Evolutionary conservation across 1,140 invertebrate species (phyloP), one percentile per base, ranked within the genome.

Genomic region (Homarus americanus): DNA sequence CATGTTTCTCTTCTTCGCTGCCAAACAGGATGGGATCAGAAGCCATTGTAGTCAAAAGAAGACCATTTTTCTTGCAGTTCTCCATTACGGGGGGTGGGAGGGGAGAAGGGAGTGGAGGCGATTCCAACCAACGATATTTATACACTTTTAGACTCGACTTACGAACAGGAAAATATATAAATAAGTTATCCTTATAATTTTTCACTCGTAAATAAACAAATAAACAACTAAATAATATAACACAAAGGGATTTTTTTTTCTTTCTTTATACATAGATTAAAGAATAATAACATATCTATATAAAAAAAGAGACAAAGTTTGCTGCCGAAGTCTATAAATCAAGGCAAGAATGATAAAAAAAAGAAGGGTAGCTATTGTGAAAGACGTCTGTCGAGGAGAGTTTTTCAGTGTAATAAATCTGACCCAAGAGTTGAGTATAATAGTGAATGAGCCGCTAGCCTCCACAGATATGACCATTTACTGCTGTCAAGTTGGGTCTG

Each of bases 1-100:
- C 87, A 89, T 83, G 87, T 89, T 89, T 89, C 87, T 89, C 87
- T 89, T 89, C 87, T 76, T 89, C 87, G 87, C 80, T 89, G 87
- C 87, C 87, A 89, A 89, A 89, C 87, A 89, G 87, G 87, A 89
- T 89, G 87, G 87, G 87, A 89, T 89, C 87, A 89, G 87, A 89
- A 89, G 87, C 87, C 87, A 89, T 89, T 89, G 87, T 89, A 89
- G 87, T 89, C 87, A 89, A 89, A 89, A 89, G 87, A 89, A 89
- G 87, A 82, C 87, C 87, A 89, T 89, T 89, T 89, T 82, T 89
- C 87, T 89, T 89, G 87, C 79, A 89, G 79, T 82, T 82, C 87
- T 72, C 79, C 87, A 75, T 89, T 89, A 83, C 87, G 12, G 44
- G 12, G 75, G n/a, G n/a, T n/a, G n/a, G n/a, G n/a, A n/a, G n/a